A percentile compares a stretch with the other conserved stretches of the same genome.
Conservation (phyloP, 2,888 invertebrate species). For the Caenorhabditis panamensis region DNA sequence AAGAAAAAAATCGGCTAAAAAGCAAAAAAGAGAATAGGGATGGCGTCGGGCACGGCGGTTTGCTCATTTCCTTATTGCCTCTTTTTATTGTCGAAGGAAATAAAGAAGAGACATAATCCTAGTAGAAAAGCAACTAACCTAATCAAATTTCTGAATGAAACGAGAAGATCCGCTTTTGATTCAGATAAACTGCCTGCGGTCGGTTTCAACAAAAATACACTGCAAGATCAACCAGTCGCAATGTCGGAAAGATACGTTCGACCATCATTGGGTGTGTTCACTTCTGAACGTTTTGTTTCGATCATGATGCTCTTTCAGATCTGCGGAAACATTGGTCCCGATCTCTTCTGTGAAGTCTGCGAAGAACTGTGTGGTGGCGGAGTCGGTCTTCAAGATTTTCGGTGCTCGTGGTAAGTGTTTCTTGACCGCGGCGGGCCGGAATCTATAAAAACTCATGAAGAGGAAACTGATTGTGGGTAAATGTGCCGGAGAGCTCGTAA, state of each 20-base stretch:
- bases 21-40: neutral
- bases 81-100: neutral
- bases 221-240: slow-evolving; percentile 54
- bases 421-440: slow-evolving; percentile 3
- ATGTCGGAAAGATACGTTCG: slow-evolving; percentile 40
- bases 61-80: neutral
- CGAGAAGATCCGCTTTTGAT: neutral
- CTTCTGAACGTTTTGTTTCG: neutral
- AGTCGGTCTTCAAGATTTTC: slow-evolving; percentile 70
- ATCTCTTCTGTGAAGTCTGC: slow-evolving; percentile 71
- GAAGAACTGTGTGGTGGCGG: slow-evolving; percentile 72
- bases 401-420: slow-evolving; percentile 68
- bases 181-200: slow-evolving; percentile 60
- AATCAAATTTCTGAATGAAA: neutral
- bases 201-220: slow-evolving; percentile 52
- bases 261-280: slow-evolving; percentile 61
- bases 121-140: neutral
- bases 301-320: slow-evolving; percentile 57
- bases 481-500: slow-evolving; percentile 29
- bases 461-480: slow-evolving; percentile 2
- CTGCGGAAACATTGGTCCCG: slow-evolving; percentile 69
- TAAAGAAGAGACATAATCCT: neutral
- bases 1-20: neutral
- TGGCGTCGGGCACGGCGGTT: neutral
- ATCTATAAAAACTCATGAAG: slow-evolving; percentile 9